Evolutionary conservation across 2,797 vertebrate genomes (phyloP).

Genomic region (Catostomus latipinnis): DNA sequence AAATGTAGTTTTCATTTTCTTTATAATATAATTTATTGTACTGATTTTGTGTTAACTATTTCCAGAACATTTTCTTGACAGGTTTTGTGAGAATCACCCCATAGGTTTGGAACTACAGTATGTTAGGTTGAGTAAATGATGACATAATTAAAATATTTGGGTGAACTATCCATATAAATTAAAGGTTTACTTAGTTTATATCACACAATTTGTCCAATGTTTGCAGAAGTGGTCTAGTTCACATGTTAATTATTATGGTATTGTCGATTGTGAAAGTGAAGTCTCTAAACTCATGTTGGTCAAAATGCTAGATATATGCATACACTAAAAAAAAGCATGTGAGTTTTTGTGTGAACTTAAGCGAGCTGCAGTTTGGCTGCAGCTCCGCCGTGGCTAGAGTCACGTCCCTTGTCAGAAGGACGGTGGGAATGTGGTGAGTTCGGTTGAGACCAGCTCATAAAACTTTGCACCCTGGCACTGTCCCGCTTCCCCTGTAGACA

Average conservation of each 20-base stretch:
- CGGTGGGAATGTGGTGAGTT: conserved; percentile 89
- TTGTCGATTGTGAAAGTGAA: conserved; percentile 7
- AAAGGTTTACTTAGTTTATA: neutral
- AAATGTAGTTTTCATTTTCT: too few species aligned
- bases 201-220: neutral
- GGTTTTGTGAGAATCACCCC: too few species aligned
- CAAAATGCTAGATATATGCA: neutral
- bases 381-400: conserved; percentile 82
- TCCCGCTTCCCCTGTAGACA: conserved; percentile 85
- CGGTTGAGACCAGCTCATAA: conserved; percentile 87
- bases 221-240: neutral
- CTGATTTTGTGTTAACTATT: too few species aligned
- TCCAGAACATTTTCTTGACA: too few species aligned
- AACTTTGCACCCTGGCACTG: conserved; percentile 91
- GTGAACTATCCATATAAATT: too few species aligned
- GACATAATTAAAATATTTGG: too few species aligned
- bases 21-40: too few species aligned
- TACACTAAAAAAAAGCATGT: neutral
- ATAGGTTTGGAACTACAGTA: too few species aligned
- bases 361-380: conserved; percentile 74
- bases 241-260: neutral
- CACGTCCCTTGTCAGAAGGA: conserved; percentile 86
- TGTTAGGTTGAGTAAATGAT: too few species aligned
- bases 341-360: conserved; percentile 52
- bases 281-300: neutral